Conservation (phyloP, 2,113 vertebrate genomes). For the Australoheros scitulus region DNA sequence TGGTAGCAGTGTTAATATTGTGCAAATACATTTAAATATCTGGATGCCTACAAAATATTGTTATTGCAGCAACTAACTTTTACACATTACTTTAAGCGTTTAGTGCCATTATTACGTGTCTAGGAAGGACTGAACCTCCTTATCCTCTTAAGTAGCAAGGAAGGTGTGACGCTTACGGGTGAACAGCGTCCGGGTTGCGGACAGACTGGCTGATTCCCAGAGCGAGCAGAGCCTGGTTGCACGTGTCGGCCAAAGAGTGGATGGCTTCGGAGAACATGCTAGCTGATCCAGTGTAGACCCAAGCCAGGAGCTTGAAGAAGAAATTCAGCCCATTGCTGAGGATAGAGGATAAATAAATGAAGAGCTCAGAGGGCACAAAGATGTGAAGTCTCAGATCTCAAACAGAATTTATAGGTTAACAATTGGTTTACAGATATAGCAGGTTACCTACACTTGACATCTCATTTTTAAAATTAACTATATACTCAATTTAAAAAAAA, state of each 20-base stretch:
- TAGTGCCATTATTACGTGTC: not conserved
- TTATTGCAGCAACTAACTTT: not conserved
- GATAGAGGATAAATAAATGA: conserved; percentile 44
- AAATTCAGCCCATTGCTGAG: conserved; percentile 97
- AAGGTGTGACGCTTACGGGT: conserved; percentile 86
- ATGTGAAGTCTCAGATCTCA: not conserved
- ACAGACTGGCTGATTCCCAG: conserved; percentile 96
- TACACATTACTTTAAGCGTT: not conserved
- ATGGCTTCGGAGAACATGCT: conserved; percentile 99
- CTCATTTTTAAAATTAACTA: not conserved
- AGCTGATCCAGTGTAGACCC: conserved; percentile 98
- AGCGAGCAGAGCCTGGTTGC: conserved; percentile 95
- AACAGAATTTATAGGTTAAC: not conserved
- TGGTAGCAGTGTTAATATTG: not conserved
- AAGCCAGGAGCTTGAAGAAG: conserved; percentile 97
- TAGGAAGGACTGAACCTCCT: not conserved
- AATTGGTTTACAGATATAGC: not conserved
- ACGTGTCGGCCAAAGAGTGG: conserved; percentile 97
- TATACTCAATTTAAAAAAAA: not conserved
- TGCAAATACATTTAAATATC: not conserved
- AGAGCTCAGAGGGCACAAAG: not conserved
- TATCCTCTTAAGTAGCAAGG: not conserved
- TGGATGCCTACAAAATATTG: rapidly evolving
- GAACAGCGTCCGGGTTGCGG: conserved; percentile 90
- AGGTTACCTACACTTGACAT: not conserved